Evolutionary conservation across 2,113 vertebrate genomes (phyloP), one percentile per base, ranked within the genome.

Genomic region (Pardalotus punctatus): DNA sequence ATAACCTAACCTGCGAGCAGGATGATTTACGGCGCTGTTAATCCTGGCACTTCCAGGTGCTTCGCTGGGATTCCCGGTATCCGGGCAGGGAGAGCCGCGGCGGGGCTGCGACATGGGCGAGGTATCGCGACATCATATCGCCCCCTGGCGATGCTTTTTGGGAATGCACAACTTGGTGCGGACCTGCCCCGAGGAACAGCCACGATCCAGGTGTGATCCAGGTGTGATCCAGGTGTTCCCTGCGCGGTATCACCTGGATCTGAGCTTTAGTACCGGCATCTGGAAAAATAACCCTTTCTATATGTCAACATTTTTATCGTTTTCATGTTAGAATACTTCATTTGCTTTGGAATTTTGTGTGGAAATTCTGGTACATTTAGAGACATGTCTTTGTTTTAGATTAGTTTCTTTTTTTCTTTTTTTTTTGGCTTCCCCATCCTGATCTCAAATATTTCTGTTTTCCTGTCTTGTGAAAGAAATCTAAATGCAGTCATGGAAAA

Each of bases 321-420:
- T 70, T 57, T 10, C 17, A 2, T 33, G 3, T 54, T 24, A 47
- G 38, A 71, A 51, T 53, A 12, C 15, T 60, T 40, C 3, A 0
- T 24, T 47, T 54, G 16, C 27, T 86, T 71, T 54, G 62, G 61
- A 72, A 54, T 73, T 60, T 35, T 10, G 3, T 6, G 14, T 29
- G 73, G 66, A 66, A 70, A 24, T 74, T 70, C 33, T 47, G 11
- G 5, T 42, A 7, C 25, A 2, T 65, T 77, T 7, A 51, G 33
- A 76, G 38, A 16, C 8, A 1, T 0, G 1, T 21, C 15, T 53
- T 14, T 42, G 28, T 21, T 53, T 47, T 5, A 53, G 5, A 1
- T 28, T 36, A 38, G 4, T 62, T 23, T 71, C 3, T 7, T 38
- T 33, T 24, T 4, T 18, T 53, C 21, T 14, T 33, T n/a, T 33